These are phyloP conservation scores for Halocynthia roretzi DNA, from an alignment of 23 tunicate genomes.

Conservation along the genomic window DNA sequence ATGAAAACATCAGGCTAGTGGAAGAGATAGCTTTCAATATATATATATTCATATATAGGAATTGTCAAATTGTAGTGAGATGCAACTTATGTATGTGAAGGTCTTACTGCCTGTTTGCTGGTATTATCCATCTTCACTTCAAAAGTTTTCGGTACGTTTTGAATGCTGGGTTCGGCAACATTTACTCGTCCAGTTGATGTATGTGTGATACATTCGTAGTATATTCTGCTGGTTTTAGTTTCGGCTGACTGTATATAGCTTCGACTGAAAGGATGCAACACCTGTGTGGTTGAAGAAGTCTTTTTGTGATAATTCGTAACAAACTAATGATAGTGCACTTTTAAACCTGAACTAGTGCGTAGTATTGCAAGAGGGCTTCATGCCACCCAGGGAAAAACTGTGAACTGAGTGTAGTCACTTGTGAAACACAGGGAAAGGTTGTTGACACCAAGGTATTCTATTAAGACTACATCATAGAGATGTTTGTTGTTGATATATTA, in stretches of 20 bases:
- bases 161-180: slow-evolving; percentile 62
- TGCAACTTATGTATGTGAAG: too few relatives aligned
- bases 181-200: slow-evolving; percentile 49
- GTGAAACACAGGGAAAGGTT: slow-evolving; percentile 1
- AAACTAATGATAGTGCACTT: background rate
- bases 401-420: background rate
- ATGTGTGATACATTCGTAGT: slow-evolving; percentile 23
- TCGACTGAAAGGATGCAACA: slow-evolving; percentile 13
- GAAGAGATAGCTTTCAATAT: too few relatives aligned
- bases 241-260: background rate
- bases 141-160: slow-evolving; percentile 39
- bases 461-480: too few relatives aligned
- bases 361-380: background rate
- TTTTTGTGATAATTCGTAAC: background rate
- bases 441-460: background rate
- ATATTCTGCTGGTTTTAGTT: background rate
- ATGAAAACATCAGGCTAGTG: too few relatives aligned
- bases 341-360: background rate
- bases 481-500: too few relatives aligned
- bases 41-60: too few relatives aligned
- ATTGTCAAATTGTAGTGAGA: too few relatives aligned
- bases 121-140: background rate
- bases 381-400: background rate
- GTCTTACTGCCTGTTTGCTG: too few relatives aligned
- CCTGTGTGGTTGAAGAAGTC: background rate